Conservation (phyloP, 2,888 invertebrate genomes). For the Microplitis deprimator region DNA sequence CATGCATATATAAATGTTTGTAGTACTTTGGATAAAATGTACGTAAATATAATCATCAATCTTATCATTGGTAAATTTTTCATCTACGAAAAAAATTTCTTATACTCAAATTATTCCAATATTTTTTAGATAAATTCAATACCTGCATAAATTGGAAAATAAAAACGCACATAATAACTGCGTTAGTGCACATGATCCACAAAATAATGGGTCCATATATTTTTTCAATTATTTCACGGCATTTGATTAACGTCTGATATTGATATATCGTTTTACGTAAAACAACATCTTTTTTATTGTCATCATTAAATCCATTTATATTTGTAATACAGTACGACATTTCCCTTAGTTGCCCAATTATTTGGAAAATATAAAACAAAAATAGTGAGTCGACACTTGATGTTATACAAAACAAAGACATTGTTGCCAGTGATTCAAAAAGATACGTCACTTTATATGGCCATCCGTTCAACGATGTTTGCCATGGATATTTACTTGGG, state of each 20-base stretch:
- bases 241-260: constrained; percentile 26
- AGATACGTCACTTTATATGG: constrained; percentile 38
- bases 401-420: constrained; percentile 40
- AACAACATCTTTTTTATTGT: neutral
- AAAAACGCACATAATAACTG: constrained; percentile 39
- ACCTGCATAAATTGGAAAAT: constrained; percentile 42
- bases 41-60: constrained; percentile 21
- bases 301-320: constrained; percentile 9
- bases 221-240: constrained; percentile 33
- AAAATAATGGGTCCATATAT: constrained; percentile 45
- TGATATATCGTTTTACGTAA: constrained; percentile 34
- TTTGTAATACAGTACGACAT: constrained; percentile 36
- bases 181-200: constrained; percentile 35
- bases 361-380: constrained; percentile 45
- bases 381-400: constrained; percentile 50
- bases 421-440: constrained; percentile 35
- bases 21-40: constrained; percentile 21
- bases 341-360: constrained; percentile 40
- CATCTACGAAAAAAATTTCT: neutral
- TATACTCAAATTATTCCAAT: neutral
- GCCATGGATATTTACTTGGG: constrained; percentile 50
- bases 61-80: neutral
- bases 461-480: constrained; percentile 9
- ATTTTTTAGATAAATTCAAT: constrained; percentile 13
- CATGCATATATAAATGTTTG: constrained; percentile 35